A percentile compares a stretch with the other conserved stretches of the same genome.
phyloP scores from a whole-genome alignment of 2,797 vertebrate species.

The Galagoides demidoff region DNA sequence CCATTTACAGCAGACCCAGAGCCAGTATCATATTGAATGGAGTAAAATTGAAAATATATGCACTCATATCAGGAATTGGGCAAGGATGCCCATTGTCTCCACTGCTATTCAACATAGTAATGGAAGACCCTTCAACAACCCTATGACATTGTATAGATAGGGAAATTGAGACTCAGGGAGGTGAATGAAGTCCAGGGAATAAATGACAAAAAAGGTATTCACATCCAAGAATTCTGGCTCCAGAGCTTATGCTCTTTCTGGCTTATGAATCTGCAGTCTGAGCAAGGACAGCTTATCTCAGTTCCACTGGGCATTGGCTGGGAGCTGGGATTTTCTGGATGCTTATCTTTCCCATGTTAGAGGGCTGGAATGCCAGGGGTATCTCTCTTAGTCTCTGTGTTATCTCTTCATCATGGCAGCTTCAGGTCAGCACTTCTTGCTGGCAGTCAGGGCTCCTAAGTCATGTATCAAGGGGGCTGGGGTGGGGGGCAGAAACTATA shows the following conservation, averaged over 20 bases:
- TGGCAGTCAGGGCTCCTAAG: background rate
- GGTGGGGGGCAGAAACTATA: too few relatives aligned
- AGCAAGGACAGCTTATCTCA: background rate
- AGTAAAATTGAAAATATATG: too few relatives aligned
- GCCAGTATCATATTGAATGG: too few relatives aligned
- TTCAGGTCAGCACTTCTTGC: background rate
- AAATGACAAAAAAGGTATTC: background rate
- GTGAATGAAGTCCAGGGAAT: background rate
- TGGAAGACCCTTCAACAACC: background rate
- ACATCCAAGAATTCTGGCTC: background rate
- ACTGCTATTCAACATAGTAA: too few relatives aligned
- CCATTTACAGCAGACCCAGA: too few relatives aligned
- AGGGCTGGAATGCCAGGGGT: background rate
- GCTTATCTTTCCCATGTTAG: background rate
- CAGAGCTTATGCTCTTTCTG: background rate
- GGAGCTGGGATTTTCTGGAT: background rate
- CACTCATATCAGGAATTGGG: too few relatives aligned
- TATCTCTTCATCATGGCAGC: background rate
- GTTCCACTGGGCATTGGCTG: background rate
- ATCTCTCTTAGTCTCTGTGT: background rate
- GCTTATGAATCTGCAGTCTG: background rate
- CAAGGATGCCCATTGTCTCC: too few relatives aligned
- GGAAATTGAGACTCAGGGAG: background rate
- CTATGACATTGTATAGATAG: background rate
- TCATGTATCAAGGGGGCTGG: too few relatives aligned